Evolutionary conservation across 2,113 vertebrate genomes (phyloP).

Genomic region (Jacana jacana): DNA sequence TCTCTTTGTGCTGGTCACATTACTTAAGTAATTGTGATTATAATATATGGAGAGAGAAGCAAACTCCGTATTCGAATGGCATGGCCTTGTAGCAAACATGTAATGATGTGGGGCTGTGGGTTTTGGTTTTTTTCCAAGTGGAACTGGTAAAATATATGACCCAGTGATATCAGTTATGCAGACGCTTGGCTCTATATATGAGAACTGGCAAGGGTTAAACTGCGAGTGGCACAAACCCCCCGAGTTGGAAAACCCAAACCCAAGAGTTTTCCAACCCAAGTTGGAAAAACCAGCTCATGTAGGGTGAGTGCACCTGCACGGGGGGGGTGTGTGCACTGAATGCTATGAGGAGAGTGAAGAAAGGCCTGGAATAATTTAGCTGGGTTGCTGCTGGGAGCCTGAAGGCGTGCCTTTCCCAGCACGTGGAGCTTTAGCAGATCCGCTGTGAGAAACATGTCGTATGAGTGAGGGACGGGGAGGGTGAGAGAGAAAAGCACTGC

Average conservation of each 20-base stretch:
- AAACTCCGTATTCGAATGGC: neutral
- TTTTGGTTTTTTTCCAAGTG: neutral
- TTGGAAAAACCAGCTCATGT: neutral
- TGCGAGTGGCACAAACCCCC: neutral
- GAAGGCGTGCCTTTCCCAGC: neutral
- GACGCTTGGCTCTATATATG: neutral
- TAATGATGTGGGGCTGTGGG: too few relatives aligned
- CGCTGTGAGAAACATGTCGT: neutral
- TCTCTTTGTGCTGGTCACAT: neutral
- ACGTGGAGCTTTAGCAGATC: neutral
- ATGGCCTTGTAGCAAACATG: neutral
- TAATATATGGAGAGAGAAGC: neutral
- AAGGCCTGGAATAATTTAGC: neutral
- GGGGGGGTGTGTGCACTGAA: neutral
- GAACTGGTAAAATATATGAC: neutral
- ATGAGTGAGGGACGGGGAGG: fast-evolving
- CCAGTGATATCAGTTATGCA: neutral
- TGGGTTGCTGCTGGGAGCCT: neutral
- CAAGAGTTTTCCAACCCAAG: too few relatives aligned
- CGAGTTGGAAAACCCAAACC: neutral
- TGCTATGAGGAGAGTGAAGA: neutral
- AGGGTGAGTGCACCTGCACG: neutral
- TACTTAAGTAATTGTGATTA: neutral
- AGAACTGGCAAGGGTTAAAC: neutral
- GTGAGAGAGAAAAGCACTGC: neutral